Base-by-base conservation (phyloP, 2,888 invertebrate genomes). In the Ennomos fuscantarius region DNA sequence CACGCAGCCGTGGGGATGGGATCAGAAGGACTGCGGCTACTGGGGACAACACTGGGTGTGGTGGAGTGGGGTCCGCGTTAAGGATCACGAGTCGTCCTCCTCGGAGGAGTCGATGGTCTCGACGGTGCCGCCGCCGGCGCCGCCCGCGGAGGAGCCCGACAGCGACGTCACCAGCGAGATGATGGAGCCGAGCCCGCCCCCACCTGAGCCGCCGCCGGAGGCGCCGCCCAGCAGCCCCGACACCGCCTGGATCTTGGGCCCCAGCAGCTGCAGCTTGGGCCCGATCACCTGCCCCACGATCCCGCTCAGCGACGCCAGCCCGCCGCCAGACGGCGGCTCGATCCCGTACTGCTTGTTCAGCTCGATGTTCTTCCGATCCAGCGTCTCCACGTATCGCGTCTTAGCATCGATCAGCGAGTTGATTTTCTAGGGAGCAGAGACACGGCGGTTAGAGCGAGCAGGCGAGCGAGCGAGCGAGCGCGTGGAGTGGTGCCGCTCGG, bases 401-500 rank as follows among this genome's bases (percentile, higher is more conserved):
- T 96, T 96, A 48, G 96, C 94, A 76, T 97, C 96, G 86, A 97
- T 93, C 85, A 96, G 93, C 64, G 95, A 94, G 89, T 96, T 96
- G 91, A 96, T 93, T 95, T 96, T 96, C 96, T 96, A 93, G 65
- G 93, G 87, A 69, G 72, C 55, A 78, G 55, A 72, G 62, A 41
- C 48, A 31, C 46, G 42, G 46, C 45, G 46, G 52, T 63, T 52
- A 70, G 69, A 62, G 49, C 57, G 40, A 9, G 60, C n/a, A n/a
- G n/a, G n/a, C 43, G 54, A 8, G 50, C 34, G 35, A 2, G 11
- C 6, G 13, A 9, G 11, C 24, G 11, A 10, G 34, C 24, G 13
- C 43, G 36, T n/a, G 12, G 5, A 12, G 33, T 8, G 3, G 24
- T 24, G 0, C 2, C 24, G 5, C 1, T 1, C 33, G 41, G 48